Percentiles rank a stretch among this genome's conserved stretches.
These are phyloP conservation scores for Pantherophis vulpinus DNA, from an alignment of 2,797 vertebrate species.

Conservation along the genomic window DNA sequence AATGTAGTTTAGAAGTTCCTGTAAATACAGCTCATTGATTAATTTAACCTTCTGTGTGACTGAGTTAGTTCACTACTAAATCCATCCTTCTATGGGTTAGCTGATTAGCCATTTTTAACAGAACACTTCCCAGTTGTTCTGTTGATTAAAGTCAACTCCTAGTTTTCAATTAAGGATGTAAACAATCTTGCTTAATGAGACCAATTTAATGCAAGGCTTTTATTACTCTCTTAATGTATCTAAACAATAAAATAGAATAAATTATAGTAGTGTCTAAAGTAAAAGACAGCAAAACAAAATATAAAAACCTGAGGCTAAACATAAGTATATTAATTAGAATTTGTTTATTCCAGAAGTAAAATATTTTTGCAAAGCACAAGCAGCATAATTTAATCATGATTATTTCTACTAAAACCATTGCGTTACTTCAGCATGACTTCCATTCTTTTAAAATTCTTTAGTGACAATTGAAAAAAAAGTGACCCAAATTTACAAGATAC, in stretches of 20 bases:
- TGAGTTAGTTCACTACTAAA: not conserved
- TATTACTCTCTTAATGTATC: not conserved
- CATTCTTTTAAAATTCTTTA: not conserved
- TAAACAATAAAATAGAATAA: not conserved
- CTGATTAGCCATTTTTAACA: not conserved
- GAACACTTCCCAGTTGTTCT: not conserved
- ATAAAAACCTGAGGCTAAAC: not conserved
- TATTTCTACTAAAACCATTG: not conserved
- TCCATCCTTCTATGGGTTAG: not conserved
- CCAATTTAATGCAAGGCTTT: not conserved
- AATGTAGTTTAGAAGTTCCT: not conserved
- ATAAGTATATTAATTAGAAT: not conserved
- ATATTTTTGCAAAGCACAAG: not conserved
- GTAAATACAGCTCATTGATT: not conserved
- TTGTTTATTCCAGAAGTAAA: not conserved
- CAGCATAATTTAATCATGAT: not conserved
- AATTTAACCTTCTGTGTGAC: not conserved
- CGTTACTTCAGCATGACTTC: not conserved
- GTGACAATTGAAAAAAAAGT: not conserved
- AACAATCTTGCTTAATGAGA: not conserved
- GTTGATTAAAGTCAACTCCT: constrained; percentile 9
- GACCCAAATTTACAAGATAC: not conserved
- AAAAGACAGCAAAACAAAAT: not conserved
- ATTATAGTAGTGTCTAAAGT: not conserved
- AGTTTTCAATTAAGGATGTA: not conserved